Evolutionary conservation across 2,113 vertebrate species (phyloP).

Genomic region (Gnathonemus longibarbis): DNA sequence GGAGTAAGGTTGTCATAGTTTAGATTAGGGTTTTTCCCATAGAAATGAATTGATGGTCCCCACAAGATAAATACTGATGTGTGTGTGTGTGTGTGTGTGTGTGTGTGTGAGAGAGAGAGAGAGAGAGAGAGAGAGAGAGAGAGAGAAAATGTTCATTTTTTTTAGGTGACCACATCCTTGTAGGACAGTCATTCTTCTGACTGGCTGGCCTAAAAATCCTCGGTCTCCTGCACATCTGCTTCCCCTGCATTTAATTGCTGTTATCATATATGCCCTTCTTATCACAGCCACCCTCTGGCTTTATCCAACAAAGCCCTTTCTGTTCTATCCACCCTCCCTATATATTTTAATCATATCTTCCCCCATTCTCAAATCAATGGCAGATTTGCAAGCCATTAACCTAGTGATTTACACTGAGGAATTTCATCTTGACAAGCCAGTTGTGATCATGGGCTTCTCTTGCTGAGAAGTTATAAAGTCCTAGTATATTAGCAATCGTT

Average conservation of each 20-base stretch:
- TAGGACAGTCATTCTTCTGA: conserved; percentile 2
- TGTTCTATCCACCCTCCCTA: conserved; percentile 25
- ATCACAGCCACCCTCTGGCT: conserved; percentile 23
- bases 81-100: background rate
- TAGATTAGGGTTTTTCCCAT: background rate
- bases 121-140: no score
- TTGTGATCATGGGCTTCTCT: background rate
- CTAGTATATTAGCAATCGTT: conserved; percentile 1
- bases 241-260: conserved; percentile 27
- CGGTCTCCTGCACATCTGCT: conserved; percentile 38
- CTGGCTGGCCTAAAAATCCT: conserved; percentile 5
- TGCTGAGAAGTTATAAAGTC: background rate
- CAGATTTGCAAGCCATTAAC: background rate
- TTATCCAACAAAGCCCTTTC: conserved; percentile 35
- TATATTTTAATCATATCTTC: conserved; percentile 15
- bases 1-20: background rate
- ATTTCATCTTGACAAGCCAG: conserved; percentile 12
- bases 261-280: conserved; percentile 25
- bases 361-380: conserved; percentile 2
- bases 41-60: background rate
- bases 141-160: conserved; percentile 10
- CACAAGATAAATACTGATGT: background rate
- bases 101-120: no score
- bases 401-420: background rate
- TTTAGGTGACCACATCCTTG: conserved; percentile 40